Evolutionary conservation across 2,888 invertebrate genomes (phyloP).

Genomic region (Heliconius aoede): DNA sequence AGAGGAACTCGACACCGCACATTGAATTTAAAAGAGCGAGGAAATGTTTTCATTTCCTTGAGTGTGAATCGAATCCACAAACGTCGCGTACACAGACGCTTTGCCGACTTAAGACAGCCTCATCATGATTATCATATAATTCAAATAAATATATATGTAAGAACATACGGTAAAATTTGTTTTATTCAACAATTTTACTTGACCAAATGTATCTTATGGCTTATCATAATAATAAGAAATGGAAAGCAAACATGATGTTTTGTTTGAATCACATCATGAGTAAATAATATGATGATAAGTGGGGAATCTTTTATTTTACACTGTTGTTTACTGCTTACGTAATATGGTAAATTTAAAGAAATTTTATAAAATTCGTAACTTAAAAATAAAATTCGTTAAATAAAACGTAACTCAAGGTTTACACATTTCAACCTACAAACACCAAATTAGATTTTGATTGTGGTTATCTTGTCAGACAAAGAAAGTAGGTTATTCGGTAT

Average conservation of each 20-base stretch:
- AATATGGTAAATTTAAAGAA: background rate
- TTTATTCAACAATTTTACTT: background rate
- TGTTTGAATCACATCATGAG: conserved; percentile 24
- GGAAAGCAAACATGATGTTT: conserved; percentile 15
- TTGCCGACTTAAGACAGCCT: too few relatives aligned
- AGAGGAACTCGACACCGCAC: too few relatives aligned
- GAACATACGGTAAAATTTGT: too few relatives aligned
- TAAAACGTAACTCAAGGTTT: too few relatives aligned
- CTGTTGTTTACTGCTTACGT: background rate
- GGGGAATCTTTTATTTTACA: conserved; percentile 9
- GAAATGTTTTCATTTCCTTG: too few relatives aligned
- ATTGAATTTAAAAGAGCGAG: too few relatives aligned
- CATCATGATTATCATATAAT: background rate
- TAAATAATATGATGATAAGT: conserved; percentile 18
- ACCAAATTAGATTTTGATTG: background rate
- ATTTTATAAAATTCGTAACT: background rate
- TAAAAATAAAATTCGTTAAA: too few relatives aligned
- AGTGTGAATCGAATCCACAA: too few relatives aligned
- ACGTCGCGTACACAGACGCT: too few relatives aligned
- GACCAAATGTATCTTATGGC: background rate
- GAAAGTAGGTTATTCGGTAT: too few relatives aligned
- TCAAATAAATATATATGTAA: too few relatives aligned
- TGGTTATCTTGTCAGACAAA: too few relatives aligned
- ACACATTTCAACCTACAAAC: background rate
- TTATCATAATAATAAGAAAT: conserved; percentile 9